Conservation (phyloP, 2,797 vertebrate species). For the Pangasius mekongensis region DNA sequence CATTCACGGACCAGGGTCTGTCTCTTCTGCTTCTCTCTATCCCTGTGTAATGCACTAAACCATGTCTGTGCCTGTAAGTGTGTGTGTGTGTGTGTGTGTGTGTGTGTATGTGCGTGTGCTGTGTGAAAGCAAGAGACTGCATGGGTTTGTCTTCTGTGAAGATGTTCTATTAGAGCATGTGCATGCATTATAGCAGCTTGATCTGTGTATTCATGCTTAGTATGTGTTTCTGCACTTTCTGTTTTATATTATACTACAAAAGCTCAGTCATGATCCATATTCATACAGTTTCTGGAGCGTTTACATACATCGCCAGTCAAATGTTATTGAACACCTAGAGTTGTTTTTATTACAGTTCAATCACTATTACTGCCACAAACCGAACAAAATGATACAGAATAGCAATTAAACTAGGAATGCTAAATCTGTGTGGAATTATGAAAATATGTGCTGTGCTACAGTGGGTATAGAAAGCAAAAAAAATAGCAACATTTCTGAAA, state of each 20-base stretch:
- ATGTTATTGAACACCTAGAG: neutral
- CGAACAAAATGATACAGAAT: neutral
- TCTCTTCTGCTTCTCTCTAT: conserved; percentile 77
- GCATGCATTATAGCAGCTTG: conserved; percentile 46
- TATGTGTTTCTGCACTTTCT: conserved; percentile 33
- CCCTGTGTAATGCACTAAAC: conserved; percentile 83
- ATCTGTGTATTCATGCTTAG: conserved; percentile 45
- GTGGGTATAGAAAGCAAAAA: neutral
- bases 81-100: conserved; percentile 44
- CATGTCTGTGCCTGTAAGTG: conserved; percentile 57
- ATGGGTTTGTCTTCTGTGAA: conserved; percentile 28
- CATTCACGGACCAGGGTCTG: conserved; percentile 80
- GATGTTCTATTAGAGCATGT: conserved; percentile 43
- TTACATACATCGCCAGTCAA: neutral
- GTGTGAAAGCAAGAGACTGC: conserved; percentile 1
- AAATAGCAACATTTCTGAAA: neutral
- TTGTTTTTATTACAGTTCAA: neutral
- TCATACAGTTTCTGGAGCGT: neutral
- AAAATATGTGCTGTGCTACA: neutral
- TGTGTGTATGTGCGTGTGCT: neutral
- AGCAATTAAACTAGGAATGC: neutral
- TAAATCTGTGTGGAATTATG: neutral
- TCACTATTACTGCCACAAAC: neutral
- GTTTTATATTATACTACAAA: conserved; percentile 5
- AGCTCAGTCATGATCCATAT: conserved; percentile 5